phyloP scores from a whole-genome alignment of 2,797 vertebrate species.

The Neoniphon sammara region DNA sequence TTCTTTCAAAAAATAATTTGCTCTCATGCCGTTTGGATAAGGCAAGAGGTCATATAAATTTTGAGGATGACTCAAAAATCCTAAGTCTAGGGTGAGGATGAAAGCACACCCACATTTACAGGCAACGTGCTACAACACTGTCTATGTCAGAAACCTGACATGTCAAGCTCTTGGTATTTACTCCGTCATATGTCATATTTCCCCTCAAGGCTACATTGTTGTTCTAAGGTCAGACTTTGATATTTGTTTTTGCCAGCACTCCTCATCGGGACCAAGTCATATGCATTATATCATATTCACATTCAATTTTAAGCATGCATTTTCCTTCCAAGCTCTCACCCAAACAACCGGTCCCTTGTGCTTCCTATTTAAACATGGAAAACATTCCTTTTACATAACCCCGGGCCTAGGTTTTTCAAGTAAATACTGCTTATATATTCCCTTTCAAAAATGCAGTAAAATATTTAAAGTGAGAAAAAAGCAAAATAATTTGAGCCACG shows the following conservation, averaged over 20 bases:
- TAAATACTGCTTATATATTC: conserved; percentile 62
- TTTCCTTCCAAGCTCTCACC: conserved; percentile 37
- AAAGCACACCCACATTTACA: background rate
- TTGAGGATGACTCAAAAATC: background rate
- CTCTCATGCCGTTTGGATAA: background rate
- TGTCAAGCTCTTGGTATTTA: background rate
- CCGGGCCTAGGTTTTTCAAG: conserved; percentile 29
- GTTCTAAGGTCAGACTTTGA: background rate
- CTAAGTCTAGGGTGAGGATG: background rate
- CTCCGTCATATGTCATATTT: background rate
- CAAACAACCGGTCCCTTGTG: conserved; percentile 45
- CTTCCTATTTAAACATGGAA: conserved; percentile 58
- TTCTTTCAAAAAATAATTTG: background rate
- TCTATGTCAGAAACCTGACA: background rate
- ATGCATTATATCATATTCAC: conserved; percentile 23
- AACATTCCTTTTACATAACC: conserved; percentile 42
- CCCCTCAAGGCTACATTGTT: background rate
- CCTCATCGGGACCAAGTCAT: conserved; percentile 32
- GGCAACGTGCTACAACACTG: too few relatives aligned
- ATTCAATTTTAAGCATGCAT: conserved; percentile 32
- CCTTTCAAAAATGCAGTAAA: conserved; percentile 51
- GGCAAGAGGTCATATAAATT: background rate
- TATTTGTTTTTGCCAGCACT: conserved; percentile 21
- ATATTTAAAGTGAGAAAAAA: conserved; percentile 29
- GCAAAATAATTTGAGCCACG: conserved; percentile 21